Conservation (phyloP, 2,797 vertebrate genomes). For the Channa striata region DNA sequence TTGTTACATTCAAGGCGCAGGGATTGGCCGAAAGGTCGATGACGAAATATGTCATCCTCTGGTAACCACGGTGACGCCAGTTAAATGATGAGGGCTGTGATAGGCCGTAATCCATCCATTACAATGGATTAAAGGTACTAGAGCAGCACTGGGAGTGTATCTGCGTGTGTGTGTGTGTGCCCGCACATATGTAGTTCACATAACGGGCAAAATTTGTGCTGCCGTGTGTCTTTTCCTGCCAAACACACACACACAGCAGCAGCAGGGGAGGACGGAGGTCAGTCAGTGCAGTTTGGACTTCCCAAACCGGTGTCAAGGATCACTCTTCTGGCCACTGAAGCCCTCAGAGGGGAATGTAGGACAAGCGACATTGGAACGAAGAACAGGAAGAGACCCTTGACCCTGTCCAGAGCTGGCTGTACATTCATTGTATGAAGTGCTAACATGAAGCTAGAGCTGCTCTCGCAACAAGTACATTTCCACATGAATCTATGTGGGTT, state of each 20-base stretch:
- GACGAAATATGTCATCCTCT: constrained; percentile 73
- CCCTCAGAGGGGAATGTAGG: neutral
- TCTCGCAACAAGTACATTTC: too few relatives aligned
- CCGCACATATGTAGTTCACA: constrained; percentile 57
- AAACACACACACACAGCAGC: constrained; percentile 24
- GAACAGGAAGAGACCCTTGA: neutral
- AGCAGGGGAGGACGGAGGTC: constrained; percentile 40
- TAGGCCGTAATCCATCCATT: constrained; percentile 82
- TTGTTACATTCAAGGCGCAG: constrained; percentile 59
- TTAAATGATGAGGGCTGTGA: constrained; percentile 66
- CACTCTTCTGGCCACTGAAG: neutral
- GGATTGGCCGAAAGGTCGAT: constrained; percentile 68
- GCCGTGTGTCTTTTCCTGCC: constrained; percentile 66
- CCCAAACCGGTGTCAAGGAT: neutral
- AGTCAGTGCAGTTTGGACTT: constrained; percentile 30
- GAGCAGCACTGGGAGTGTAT: constrained; percentile 58
- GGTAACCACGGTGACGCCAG: constrained; percentile 73
- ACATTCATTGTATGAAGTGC: neutral
- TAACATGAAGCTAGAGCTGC: neutral
- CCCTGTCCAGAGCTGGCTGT: neutral
- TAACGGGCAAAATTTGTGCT: constrained; percentile 44
- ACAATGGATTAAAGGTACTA: constrained; percentile 84
- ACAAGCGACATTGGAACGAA: neutral
- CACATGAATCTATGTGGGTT: neutral
- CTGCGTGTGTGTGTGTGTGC: constrained; percentile 39